Evolutionary conservation across 2,797 vertebrate species (phyloP).

Genomic region (Trachops cirrhosus): DNA sequence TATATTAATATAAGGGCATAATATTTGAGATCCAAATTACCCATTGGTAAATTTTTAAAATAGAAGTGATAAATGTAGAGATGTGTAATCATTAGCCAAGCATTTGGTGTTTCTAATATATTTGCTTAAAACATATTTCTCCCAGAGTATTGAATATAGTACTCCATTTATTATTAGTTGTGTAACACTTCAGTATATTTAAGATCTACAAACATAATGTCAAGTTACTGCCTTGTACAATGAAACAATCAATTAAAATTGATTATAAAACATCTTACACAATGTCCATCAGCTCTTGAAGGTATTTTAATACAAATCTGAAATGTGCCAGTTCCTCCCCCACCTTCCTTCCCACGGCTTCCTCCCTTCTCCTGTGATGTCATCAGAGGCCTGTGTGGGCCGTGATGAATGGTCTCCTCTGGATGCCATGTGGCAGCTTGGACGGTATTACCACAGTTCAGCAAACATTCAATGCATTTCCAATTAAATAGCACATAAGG

Average conservation of each 20-base stretch:
- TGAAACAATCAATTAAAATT: neutral
- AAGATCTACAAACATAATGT: neutral
- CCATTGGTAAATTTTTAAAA: neutral
- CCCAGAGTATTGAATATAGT: neutral
- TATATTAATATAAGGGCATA: neutral
- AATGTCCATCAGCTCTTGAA: neutral
- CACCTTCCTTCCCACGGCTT: too few species aligned
- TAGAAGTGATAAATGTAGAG: neutral
- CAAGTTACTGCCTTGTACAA: neutral
- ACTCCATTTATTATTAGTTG: neutral
- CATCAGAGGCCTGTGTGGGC: neutral
- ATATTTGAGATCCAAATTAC: neutral
- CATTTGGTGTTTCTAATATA: neutral
- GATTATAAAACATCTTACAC: neutral
- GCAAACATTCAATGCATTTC: neutral
- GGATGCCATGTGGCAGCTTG: neutral
- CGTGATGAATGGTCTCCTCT: neutral
- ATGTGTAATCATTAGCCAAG: neutral
- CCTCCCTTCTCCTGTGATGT: neutral
- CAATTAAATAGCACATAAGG: neutral
- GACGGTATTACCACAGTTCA: too few species aligned
- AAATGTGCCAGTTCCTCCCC: neutral
- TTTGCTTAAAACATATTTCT: neutral
- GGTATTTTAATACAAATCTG: neutral
- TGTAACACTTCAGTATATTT: neutral